Conservation (phyloP, 2,113 vertebrate genomes). For the Aix galericulata region DNA sequence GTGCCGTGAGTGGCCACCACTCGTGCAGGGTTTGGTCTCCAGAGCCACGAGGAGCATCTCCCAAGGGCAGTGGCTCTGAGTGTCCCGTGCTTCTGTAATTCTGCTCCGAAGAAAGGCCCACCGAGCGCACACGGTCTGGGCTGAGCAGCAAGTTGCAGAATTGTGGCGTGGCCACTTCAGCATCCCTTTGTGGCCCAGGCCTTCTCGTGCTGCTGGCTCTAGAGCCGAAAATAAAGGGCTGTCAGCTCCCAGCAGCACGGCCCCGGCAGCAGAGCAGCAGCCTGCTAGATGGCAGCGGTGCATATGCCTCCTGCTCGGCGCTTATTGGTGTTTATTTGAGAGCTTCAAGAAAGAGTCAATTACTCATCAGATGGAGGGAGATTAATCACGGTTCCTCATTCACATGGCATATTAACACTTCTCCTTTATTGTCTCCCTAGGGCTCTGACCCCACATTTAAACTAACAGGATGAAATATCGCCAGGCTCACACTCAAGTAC, state of each 20-base stretch:
- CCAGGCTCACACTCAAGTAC: background rate
- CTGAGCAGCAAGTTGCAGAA: background rate
- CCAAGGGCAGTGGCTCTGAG: background rate
- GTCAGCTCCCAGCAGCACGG: background rate
- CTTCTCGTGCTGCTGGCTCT: background rate
- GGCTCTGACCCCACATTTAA: slow-evolving; percentile 13
- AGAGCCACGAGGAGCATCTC: background rate
- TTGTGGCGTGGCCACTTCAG: background rate
- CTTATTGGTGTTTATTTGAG: background rate
- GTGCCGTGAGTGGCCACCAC: background rate
- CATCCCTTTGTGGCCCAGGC: background rate
- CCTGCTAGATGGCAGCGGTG: background rate
- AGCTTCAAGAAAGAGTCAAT: slow-evolving; percentile 8
- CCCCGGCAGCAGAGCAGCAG: background rate
- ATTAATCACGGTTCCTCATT: slow-evolving; percentile 23
- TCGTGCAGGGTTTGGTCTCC: background rate
- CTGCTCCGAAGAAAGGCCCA: background rate
- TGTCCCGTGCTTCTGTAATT: background rate
- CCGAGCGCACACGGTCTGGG: rapidly evolving
- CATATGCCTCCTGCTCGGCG: rapidly evolving
- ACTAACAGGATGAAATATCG: slow-evolving; percentile 8
- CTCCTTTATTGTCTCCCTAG: background rate
- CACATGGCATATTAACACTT: background rate
- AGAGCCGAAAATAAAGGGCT: background rate
- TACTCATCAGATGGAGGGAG: background rate